phyloP scores from a whole-genome alignment of 2,797 vertebrate genomes.

The Gila robusta region DNA sequence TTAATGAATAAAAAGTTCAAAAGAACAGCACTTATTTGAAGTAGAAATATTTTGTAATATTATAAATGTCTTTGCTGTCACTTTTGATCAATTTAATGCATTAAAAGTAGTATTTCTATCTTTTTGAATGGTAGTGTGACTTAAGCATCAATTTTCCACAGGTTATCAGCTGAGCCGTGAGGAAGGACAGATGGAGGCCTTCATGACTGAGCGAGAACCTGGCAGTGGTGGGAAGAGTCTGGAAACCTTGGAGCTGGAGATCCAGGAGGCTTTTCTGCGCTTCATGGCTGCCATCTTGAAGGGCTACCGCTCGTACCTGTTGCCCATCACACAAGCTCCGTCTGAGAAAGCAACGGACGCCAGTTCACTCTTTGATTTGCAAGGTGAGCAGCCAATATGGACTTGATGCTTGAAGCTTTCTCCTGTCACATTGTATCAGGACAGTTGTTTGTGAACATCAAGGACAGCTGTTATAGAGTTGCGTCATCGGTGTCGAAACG shows the following conservation, averaged over 20 bases:
- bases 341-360: conserved; percentile 98
- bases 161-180: conserved; percentile 91
- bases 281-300: conserved; percentile 98
- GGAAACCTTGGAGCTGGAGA: conserved; percentile 94
- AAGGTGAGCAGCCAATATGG: conserved; percentile 80
- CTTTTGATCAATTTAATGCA: neutral
- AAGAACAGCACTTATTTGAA: neutral
- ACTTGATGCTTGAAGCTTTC: neutral
- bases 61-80: neutral
- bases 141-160: conserved; percentile 67
- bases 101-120: neutral
- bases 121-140: conserved; percentile 4
- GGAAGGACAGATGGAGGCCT: conserved; percentile 88
- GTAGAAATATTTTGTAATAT: neutral
- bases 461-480: conserved; percentile 1
- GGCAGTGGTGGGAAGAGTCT: conserved; percentile 86
- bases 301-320: conserved; percentile 94
- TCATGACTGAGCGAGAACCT: conserved; percentile 89
- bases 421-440: neutral
- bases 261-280: conserved; percentile 96
- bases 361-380: conserved; percentile 94
- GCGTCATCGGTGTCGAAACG: conserved; percentile 16
- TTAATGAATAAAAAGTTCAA: neutral
- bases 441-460: neutral
- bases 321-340: conserved; percentile 96